Evolutionary conservation across 2,113 vertebrate genomes (phyloP), one percentile per base, ranked within the genome.

Genomic region (Romanogobio albipinnatus): DNA sequence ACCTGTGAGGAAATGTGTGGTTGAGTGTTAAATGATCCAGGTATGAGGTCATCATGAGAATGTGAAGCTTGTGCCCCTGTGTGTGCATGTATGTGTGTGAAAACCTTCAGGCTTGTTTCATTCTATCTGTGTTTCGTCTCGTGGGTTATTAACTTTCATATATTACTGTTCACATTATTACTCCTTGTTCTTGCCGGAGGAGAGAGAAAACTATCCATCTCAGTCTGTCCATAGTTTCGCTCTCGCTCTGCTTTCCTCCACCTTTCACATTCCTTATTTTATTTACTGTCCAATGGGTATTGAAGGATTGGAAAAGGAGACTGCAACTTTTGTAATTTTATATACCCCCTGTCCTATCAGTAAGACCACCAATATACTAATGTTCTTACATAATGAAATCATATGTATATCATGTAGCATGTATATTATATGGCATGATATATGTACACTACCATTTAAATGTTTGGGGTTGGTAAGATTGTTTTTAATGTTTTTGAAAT

Each of bases 131-230:
- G 39, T 85, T 39, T 39, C 53, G 74, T 82, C 43, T 45, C 24
- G 13, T 49, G 36, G 56, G 66, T 83, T 78, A 17, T 87, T 79
- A 85, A 62, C 43, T 22, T 51, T 71, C 56, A 33, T 83, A 22
- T 47, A 29, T 75, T 83, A 83, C 74, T 64, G 29, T 24, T 85
- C 53, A 56, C 49, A 62, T n/a, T 68, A 86, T 86, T 76, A 74
- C 24, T 56, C n/a, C 66, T 83, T 36, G 61, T 64, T 68, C 80
- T 79, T 33, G 74, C 86, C 86, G 47, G 56, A 49, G 84, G 84
- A 85, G 19, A 75, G 24, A 79, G 58, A 85, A 85, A 79, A 22
- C 5, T 22, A 85, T 78, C 56, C 62, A 75, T 66, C 64, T 85
- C 39, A 39, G 39, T 39, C 7, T 11, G n/a, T 62, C 10, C 47